Conservation (phyloP, 2,113 vertebrate genomes). For the Melanerpes aurifrons region DNA sequence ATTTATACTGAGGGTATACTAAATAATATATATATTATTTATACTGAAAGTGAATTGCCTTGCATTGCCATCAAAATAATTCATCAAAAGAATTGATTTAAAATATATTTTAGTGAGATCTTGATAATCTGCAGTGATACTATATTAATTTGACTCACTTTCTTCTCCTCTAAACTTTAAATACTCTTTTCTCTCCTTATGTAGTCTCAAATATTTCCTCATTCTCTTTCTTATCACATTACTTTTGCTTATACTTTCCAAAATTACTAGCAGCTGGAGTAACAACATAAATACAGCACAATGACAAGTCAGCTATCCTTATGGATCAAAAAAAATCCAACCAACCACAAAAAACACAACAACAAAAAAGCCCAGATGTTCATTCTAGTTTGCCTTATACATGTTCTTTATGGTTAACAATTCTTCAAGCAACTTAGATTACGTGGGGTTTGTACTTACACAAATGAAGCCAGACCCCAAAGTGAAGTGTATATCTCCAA, state of each 20-base stretch:
- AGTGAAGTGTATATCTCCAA: neutral
- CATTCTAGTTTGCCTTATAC: neutral
- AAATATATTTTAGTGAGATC: neutral
- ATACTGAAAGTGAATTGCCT: neutral
- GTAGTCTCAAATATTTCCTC: neutral
- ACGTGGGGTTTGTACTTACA: neutral
- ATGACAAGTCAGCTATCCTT: neutral
- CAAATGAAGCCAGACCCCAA: neutral
- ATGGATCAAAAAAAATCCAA: neutral
- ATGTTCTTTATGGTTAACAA: neutral
- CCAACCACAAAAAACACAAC: neutral
- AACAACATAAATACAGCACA: neutral
- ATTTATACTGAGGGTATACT: too few species aligned
- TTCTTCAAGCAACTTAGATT: neutral
- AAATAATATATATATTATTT: neutral
- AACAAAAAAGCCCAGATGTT: neutral
- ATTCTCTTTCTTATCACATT: neutral
- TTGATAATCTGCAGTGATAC: neutral
- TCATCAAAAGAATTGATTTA: neutral
- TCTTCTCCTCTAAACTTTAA: neutral
- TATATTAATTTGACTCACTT: neutral
- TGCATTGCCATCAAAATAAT: too few species aligned
- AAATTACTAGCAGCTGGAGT: neutral
- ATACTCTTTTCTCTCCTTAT: neutral
- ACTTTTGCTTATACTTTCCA: neutral